Evolutionary conservation across 2,888 invertebrate species (phyloP), one percentile per base, ranked within the genome.

Genomic region (Tiphia femorata): DNA sequence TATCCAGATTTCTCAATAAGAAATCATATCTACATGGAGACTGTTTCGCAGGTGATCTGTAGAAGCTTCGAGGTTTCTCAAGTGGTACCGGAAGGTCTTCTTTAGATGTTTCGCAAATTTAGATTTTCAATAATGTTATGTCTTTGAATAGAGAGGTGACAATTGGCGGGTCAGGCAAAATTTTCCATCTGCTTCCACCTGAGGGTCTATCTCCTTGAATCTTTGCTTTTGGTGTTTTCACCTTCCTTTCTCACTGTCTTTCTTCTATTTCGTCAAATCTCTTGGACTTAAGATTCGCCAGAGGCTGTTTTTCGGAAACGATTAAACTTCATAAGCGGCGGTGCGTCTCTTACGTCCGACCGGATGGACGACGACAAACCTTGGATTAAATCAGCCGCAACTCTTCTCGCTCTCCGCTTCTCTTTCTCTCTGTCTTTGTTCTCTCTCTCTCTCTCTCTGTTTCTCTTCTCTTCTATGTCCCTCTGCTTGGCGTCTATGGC

Each of bases 351-450:
- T 54, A 51, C 57, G 56, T 47, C 43, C 43, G 46, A 25, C 59
- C 41, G 54, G 41, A n/a, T n/a, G n/a, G n/a, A 41, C 14, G 49
- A 47, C 52, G 64, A 56, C 50, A 48, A 67, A 59, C 44, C 54
- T 7, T 16, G 54, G 58, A 70, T 70, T 64, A 67, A 67, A 70
- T 67, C 57, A 61, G 49, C 48, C 44, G 57, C 37, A 49, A 23
- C 42, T 53, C 35, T 10, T 8, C 44, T 5, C 12, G 14, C 14
- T 3, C 27, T 8, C 27, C 21, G 7, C 21, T 16, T 17, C 21
- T 21, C 27, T 27, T 2, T 17, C 16, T 25, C 29, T 16, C 25
- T 21, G 16, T 37, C 21, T 12, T 25, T 25, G 25, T 5, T 5
- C 21, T 21, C 12, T 6, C 10, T 17, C 6, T 12, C 23, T 21